phyloP scores from a whole-genome alignment of 2,113 vertebrate species.

The Mesitornis unicolor region DNA sequence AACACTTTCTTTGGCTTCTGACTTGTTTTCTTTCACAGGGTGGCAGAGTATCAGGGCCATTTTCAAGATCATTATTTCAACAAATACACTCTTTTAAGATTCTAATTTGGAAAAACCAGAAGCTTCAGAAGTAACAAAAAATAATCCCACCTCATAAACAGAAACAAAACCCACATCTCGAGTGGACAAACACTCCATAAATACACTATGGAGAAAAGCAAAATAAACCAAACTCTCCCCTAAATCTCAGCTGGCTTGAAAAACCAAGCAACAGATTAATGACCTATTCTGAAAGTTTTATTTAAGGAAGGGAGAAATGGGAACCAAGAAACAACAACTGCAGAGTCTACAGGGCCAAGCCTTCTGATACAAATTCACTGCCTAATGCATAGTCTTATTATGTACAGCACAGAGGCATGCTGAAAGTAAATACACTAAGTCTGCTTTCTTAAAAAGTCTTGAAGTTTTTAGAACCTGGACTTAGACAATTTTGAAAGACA shows the following conservation, averaged over 20 bases:
- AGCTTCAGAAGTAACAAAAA: not conserved
- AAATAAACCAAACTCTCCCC: not conserved
- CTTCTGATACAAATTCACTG: not conserved
- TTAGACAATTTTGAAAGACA: not conserved
- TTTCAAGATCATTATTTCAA: not conserved
- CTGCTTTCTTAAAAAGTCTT: not conserved
- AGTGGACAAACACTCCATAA: not conserved
- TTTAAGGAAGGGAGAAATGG: not conserved
- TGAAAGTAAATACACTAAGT: not conserved
- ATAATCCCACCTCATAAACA: not conserved
- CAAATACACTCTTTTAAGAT: not conserved
- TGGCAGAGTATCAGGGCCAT: not conserved
- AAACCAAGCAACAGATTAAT: not conserved
- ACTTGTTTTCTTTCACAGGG: not conserved
- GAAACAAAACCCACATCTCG: not conserved
- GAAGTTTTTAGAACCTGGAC: not conserved
- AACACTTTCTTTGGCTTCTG: not conserved
- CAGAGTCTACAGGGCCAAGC: not conserved
- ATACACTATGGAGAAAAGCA: not conserved
- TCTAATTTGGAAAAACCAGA: not conserved
- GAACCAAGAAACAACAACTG: not conserved
- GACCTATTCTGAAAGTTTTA: constrained; percentile 1
- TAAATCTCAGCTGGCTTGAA: not conserved
- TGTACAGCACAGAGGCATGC: not conserved
- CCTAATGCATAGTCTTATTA: not conserved